Evolutionary conservation across 2,113 vertebrate species (phyloP).

Genomic region (Empidonax alnorum): DNA sequence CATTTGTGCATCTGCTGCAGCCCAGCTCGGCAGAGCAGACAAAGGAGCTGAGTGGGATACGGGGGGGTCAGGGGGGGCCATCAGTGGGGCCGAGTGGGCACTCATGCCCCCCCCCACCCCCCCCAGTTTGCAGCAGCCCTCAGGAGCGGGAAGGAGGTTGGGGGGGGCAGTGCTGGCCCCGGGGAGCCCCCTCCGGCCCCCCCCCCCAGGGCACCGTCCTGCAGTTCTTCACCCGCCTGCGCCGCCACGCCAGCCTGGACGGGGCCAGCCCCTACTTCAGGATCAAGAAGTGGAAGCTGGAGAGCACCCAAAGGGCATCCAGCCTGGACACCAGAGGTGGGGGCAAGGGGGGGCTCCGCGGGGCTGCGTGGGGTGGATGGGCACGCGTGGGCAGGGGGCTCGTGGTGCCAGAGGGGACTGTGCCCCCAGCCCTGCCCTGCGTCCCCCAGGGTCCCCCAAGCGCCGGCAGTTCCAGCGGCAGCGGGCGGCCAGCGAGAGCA

Average conservation of each 20-base stretch:
- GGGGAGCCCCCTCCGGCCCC: constrained; percentile 38
- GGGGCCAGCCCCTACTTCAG: constrained; percentile 94
- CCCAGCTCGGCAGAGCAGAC: not conserved
- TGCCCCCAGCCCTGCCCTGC: not conserved
- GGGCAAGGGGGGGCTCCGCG: not conserved
- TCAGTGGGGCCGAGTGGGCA: accelerated
- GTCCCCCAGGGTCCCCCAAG: constrained; percentile 86
- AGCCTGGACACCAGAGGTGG: constrained; percentile 95
- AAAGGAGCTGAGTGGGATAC: not conserved
- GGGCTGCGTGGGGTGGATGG: not conserved
- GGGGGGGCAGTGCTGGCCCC: not conserved
- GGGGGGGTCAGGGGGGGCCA: not conserved
- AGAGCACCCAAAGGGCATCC: constrained; percentile 91
- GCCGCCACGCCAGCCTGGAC: constrained; percentile 93
- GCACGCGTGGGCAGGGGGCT: accelerated
- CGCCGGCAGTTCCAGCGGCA: constrained; percentile 94
- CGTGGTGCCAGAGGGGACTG: accelerated
- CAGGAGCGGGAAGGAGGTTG: constrained; percentile 59
- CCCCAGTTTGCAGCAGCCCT: constrained; percentile 73
- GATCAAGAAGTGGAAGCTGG: constrained; percentile 96
- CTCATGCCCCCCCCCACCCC: not conserved
- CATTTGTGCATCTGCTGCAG: not conserved
- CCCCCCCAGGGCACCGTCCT: constrained; percentile 79
- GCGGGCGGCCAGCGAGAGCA: constrained; percentile 94
- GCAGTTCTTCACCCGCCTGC: constrained; percentile 91